Percentiles rank a stretch among this genome's conserved stretches.
Conservation (phyloP, 2,113 vertebrate genomes). For the Pogona vitticeps region DNA sequence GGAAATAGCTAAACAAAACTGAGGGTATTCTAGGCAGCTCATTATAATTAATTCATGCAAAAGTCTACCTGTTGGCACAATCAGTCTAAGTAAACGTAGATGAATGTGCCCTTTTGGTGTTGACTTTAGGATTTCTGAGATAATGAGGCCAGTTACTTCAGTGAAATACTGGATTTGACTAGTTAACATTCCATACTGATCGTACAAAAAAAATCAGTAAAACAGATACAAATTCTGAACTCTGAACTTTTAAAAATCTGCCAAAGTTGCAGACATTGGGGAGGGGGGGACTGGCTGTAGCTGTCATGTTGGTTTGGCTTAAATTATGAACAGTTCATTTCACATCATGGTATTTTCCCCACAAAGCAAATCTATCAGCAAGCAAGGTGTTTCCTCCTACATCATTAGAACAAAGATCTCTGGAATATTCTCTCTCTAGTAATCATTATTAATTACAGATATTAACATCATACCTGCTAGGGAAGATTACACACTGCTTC, state of each 20-base stretch:
- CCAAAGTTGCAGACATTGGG: not conserved
- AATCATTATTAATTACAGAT: not conserved
- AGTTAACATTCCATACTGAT: not conserved
- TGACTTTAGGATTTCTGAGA: not conserved
- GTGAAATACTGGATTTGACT: not conserved
- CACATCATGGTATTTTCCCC: not conserved
- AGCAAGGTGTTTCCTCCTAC: not conserved
- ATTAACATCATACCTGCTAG: not conserved
- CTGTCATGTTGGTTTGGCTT: not conserved
- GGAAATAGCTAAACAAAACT: conserved; percentile 8
- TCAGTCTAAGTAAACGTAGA: not conserved
- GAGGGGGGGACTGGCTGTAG: not conserved
- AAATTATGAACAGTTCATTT: not conserved
- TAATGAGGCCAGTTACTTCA: not conserved
- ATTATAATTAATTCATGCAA: conserved; percentile 6
- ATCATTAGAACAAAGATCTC: not conserved
- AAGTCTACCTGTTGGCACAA: conserved; percentile 4
- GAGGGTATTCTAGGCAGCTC: conserved; percentile 4
- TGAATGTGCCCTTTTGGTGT: not conserved
- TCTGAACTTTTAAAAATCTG: not conserved
- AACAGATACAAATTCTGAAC: not conserved
- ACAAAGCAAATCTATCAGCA: not conserved
- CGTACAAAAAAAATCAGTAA: not conserved
- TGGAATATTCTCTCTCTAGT: not conserved
- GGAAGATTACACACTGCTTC: not conserved